Evolutionary conservation across 2,113 vertebrate species (phyloP).

Genomic region (Sardina pilchardus): DNA sequence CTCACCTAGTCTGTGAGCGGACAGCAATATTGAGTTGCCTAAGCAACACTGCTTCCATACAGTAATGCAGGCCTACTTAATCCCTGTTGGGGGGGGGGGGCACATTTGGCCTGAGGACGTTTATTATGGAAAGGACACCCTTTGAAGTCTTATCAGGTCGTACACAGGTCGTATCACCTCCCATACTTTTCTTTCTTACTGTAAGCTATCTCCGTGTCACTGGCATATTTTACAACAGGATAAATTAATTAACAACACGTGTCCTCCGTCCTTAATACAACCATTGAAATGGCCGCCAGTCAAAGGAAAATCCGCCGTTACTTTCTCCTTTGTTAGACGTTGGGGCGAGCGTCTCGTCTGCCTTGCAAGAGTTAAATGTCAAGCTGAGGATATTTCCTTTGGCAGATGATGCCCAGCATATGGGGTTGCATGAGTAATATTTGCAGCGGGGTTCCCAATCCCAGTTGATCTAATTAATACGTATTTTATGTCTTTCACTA

Average conservation of each 20-base stretch:
- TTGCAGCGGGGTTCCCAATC: conserved; percentile 48
- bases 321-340: background rate
- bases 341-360: background rate
- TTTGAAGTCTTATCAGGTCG: too few species aligned
- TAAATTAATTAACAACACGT: background rate
- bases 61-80: too few species aligned
- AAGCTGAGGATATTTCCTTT: conserved; percentile 56
- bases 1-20: background rate
- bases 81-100: too few species aligned
- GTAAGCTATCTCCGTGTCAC: background rate
- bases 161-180: too few species aligned
- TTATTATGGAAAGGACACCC: too few species aligned
- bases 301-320: background rate
- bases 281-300: background rate
- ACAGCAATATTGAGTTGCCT: too few species aligned
- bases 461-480: conserved; percentile 67
- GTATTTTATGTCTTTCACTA: conserved; percentile 58
- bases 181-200: too few species aligned
- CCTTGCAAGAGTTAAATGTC: conserved; percentile 3
- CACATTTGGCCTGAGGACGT: too few species aligned
- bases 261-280: background rate
- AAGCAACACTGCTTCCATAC: too few species aligned
- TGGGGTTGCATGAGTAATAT: conserved; percentile 58
- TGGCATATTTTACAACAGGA: background rate
- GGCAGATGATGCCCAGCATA: conserved; percentile 60